Conservation (phyloP, 2,797 vertebrate species). For the Sternotherus odoratus region DNA sequence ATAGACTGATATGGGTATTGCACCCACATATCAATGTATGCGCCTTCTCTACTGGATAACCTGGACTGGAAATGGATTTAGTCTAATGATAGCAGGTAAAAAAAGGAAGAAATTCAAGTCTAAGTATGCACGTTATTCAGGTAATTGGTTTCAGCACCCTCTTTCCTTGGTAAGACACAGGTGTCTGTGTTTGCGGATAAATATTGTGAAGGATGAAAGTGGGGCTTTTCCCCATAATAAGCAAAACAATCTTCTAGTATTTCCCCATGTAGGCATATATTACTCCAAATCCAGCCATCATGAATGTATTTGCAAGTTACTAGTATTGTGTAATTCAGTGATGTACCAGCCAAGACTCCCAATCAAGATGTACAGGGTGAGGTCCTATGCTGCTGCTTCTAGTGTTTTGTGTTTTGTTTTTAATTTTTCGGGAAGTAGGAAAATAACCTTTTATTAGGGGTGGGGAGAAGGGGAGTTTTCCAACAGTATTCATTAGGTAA, state of each 20-base stretch:
- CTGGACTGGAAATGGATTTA: neutral
- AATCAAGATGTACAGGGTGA: neutral
- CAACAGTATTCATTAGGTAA: neutral
- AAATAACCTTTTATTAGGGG: slow-evolving; percentile 5
- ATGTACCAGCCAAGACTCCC: slow-evolving; percentile 14
- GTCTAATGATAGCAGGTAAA: neutral
- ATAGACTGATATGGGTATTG: neutral
- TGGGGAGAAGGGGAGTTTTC: slow-evolving; percentile 12
- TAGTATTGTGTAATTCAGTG: neutral
- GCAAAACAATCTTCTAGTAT: slow-evolving; percentile 23
- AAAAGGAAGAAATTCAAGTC: neutral
- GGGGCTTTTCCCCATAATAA: neutral
- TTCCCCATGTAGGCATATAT: slow-evolving; percentile 18
- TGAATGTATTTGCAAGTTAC: slow-evolving; percentile 24
- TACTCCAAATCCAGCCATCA: slow-evolving; percentile 42
- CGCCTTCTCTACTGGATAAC: neutral
- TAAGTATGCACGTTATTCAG: neutral
- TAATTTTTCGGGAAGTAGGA: neutral
- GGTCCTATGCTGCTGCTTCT: neutral
- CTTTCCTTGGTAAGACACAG: slow-evolving; percentile 36
- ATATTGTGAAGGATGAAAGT: slow-evolving; percentile 46
- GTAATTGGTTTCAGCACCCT: slow-evolving; percentile 11
- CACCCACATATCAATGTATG: neutral
- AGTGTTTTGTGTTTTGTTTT: neutral
- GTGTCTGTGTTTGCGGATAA: slow-evolving; percentile 30